Base-by-base conservation (phyloP, 2,888 invertebrate species). In the Lochmaea crataegi region DNA sequence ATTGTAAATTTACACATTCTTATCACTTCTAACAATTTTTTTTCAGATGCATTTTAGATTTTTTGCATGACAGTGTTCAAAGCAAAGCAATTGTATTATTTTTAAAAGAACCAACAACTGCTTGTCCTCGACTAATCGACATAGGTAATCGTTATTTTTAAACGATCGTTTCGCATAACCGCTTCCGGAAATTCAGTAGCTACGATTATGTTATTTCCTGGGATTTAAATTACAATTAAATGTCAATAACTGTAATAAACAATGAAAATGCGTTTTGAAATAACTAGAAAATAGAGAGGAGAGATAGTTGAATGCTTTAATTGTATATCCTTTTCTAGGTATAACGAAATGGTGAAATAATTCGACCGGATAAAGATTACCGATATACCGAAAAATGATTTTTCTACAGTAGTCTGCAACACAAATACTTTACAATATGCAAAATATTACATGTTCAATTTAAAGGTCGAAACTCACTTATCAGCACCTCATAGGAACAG, bases 91-190 rank as follows among this genome's bases (percentile, higher is more conserved):
- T 22, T n/a, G 14, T n/a, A 38, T 56, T 26, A 51, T 38, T 66
- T 41, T 41, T 2, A 51, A 9, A 18, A 26, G 41, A 42, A 38
- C 32, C 11, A 41, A 26, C 67, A 32, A 32, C 26, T 32, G 26
- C 14, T 58, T 67, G 67, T 67, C 67, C 67, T 67, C 67, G 67
- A 45, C n/a, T 32, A 22, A 7, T 58, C 26, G 9, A 58, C 57
- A 58, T 57, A 58, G 67, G 58, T 58, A 67, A 67, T 67, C 58
- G 67, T 67, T 67, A 58, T 61, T 67, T 67, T 67, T 58, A 67
- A 65, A 65, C 14, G 26, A 67, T 14, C 42, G 16, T 67, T 53
- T 66, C 22, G 56, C 66, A 38, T 57, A 41, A n/a, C 11, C 18
- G 58, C 67, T 67, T 67, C 67, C 67, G 67, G 67, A 67, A 67